Base-by-base conservation (phyloP, 2,113 vertebrate species). In the Struthidea cinerea region DNA sequence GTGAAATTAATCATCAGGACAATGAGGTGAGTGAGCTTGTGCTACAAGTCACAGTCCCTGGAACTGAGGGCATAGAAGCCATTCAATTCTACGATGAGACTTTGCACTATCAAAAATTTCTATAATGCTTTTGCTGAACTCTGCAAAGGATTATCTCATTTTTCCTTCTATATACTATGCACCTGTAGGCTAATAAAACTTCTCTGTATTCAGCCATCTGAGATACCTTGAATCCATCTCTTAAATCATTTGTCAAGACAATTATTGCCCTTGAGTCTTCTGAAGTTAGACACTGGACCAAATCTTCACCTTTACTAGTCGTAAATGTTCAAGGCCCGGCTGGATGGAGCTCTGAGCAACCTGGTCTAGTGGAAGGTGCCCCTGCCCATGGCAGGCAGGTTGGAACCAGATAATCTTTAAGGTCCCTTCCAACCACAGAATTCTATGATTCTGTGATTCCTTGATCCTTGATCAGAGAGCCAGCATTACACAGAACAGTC, bases 1-100 rank as follows among this genome's bases (percentile, higher is more conserved):
- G 97, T 52, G 98, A 99, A 97, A 98, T 99, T 93, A 99, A 99
- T 85, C 98, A 99, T 75, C 99, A 99, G 89, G 99, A 99, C 96
- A 98, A 98, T 52, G 99, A 99, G 98, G 99, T 99, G 87, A 98
- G 97, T 95, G 93, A 95, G 46, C 14, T 76, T 68, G 13, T 87
- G 37, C 63, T 84, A 27, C 17, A 74, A 80, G 42, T 74, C n/a
- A n/a, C 26, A 55, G 50, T 49, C 52, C n/a, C 16, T 37, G 30
- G 13, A 32, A 77, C 17, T 23, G 17, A 27, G 15, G 37, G 15
- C 55, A 33, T 22, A 27, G 22, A 44, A 67, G 24, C 65, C 23
- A 26, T 63, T 18, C 27, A 21, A 23, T 95, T 89, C 89, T 49
- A 49, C 23, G 4, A 23, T 63, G 12, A 83, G 19, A 39, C 24